These are phyloP conservation scores for Yponomeuta evonymella DNA, from an alignment of 2,888 invertebrate genomes.

Conservation along the genomic window DNA sequence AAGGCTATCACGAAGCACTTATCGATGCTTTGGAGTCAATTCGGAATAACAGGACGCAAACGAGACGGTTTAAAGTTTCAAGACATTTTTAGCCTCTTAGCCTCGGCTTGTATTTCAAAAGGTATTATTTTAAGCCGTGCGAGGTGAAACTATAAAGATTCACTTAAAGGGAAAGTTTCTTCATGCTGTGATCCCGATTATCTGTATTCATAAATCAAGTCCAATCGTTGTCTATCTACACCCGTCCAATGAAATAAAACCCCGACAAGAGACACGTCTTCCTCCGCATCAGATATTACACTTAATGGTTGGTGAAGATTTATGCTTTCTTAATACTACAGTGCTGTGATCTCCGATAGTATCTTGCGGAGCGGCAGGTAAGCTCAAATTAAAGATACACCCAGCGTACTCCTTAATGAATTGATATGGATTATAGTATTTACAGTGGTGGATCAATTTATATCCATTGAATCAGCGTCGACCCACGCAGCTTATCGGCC, in stretches of 20 bases:
- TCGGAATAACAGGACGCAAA: background rate
- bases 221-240: conserved; percentile 41
- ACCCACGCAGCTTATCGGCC: background rate
- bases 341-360: conserved; percentile 7
- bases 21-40: conserved; percentile 1
- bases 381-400: conserved; percentile 10
- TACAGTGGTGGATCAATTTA: conserved; percentile 45
- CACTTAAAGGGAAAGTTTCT: background rate
- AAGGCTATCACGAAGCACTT: conserved; percentile 6
- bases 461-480: conserved; percentile 35
- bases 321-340: conserved; percentile 10
- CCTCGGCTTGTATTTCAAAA: background rate
- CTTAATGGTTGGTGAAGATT: conserved; percentile 10
- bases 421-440: conserved; percentile 40
- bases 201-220: conserved; percentile 55
- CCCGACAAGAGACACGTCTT: conserved; percentile 19
- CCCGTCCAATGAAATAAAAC: conserved; percentile 61
- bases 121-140: background rate
- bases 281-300: conserved; percentile 4
- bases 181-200: conserved; percentile 1
- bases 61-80: conserved; percentile 3
- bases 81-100: background rate
- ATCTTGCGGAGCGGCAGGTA: conserved; percentile 7
- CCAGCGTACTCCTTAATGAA: background rate
- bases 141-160: background rate